phyloP scores from a whole-genome alignment of 2,113 vertebrate genomes.

The Sphaerodactylus townsendi region DNA sequence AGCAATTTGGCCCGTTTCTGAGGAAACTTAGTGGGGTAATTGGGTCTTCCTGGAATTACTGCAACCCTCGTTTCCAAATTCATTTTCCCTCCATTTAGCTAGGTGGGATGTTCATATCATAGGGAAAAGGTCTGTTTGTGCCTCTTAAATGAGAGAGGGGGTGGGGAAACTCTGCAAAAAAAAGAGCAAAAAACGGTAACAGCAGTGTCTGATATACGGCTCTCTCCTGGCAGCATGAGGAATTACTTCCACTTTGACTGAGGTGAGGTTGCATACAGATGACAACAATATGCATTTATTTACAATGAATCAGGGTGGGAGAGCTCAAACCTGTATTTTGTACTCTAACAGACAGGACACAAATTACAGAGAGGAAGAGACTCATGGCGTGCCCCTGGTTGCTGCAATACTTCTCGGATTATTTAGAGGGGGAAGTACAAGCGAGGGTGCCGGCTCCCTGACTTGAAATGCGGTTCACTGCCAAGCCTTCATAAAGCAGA shows the following conservation, averaged over 20 bases:
- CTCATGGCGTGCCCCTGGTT: no score
- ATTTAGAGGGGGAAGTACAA: background rate
- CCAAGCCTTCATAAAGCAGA: background rate
- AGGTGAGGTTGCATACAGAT: conserved; percentile 3
- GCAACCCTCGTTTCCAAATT: background rate
- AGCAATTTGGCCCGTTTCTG: conserved; percentile 8
- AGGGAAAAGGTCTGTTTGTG: background rate
- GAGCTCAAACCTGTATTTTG: background rate
- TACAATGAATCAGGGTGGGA: conserved; percentile 8
- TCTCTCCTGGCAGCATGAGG: background rate
- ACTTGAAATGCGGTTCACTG: background rate
- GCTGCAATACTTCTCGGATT: background rate
- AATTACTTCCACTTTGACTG: conserved; percentile 7
- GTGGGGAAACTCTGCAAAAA: no score
- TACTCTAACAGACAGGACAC: background rate
- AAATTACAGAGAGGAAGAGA: background rate
- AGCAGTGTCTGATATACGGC: background rate
- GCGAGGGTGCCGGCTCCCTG: no score
- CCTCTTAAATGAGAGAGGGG: background rate
- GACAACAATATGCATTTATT: conserved; percentile 9
- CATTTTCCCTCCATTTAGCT: background rate
- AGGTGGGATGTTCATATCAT: background rate
- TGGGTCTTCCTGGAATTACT: background rate
- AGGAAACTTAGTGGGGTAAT: conserved; percentile 8
- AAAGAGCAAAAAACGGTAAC: background rate